Base-by-base conservation (phyloP, 2,888 invertebrate genomes). In the Drosophila koepferae region DNA sequence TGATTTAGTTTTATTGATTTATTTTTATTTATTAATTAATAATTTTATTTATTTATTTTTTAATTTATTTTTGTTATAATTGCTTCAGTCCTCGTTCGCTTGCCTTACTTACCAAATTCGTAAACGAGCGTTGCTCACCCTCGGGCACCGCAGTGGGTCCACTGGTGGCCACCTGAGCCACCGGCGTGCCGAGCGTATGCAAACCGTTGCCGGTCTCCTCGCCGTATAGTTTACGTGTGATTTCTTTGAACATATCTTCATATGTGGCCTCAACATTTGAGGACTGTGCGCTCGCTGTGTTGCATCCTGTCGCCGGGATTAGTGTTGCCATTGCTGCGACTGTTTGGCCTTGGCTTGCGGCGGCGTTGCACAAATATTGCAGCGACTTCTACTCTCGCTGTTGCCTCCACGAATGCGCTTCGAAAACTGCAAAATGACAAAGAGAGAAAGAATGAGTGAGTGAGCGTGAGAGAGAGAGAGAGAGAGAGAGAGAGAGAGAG, bases 141-240 rank as follows among this genome's bases (percentile, higher is more conserved):
- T 93, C 93, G 72, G 93, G 93, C 72, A 92, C 93, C 77, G 92
- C 93, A 49, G 93, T 93, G 63, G 93, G 93, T 61, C 93, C 93
- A 75, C 92, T 92, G 76, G 93, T 93, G 79, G 93, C 93, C 89
- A 93, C 92, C 85, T 93, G 93, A 77, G 93, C 93, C 84, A 93
- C 93, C 79, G 93, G 93, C 79, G 93, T 93, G 64, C 93, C 93
- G 81, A 93, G 90, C 69, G 93, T 93, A 79, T 93, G 93, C 81
- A 93, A 91, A 84, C 93, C 93, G 92, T 93, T 93, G 77, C 93
- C 93, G 90, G 93, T 93, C 93, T 97, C 97, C 93, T 97, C 97
- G 77, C 97, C 97, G 94, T 97, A 98, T 82, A 98, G 94, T 94
- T 98, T 98, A 93, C 97, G 95, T 76, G 97, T 97, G 92, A 98